Evolutionary conservation across 2,113 vertebrate species (phyloP), one percentile per base, ranked within the genome.

Genomic region (Anguilla japonica): DNA sequence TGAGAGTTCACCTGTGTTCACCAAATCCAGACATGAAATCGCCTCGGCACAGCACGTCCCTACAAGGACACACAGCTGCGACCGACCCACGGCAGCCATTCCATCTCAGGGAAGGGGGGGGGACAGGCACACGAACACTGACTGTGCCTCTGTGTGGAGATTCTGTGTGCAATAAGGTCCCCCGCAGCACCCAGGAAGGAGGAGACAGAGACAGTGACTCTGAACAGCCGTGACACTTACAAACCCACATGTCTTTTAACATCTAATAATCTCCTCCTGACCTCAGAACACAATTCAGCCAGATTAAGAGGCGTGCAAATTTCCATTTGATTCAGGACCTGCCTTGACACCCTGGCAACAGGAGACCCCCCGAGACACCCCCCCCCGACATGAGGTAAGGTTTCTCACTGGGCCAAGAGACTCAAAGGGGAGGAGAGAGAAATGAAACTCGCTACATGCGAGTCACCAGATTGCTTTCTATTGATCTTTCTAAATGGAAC

Each of bases 341-440:
- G 57, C 57, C 57, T 13, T 50, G 5, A n/a, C 53, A 50, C 22
- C 82, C 46, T 46, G 34, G 16, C 46, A 20, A 40, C 82, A 41
- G 41, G 14, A 40, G 29, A 5, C 34, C 34, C 34, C 34, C 34
- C 34, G 34, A 34, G 34, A 34, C 34, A 13, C 9, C 46, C 82
- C n/a, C 40, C 26, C 18, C 40, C 41, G 67, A 0, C 18, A 50
- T 18, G 29, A 85, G 83, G 78, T 86, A 53, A 8, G 81, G 78
- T 56, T 95, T 89, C 95, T 89, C 89, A 96, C 96, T 91, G 96
- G 96, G 85, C 95, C 96, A 91, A 95, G 96, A 84, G 96, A 95
- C 91, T 94, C 94, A 95, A 96, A 89, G 87, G 86, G 82, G 91
- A 88, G 87, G 86, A 81, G 91, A 87, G 90, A 88, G 91, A 8